Percentiles rank a stretch among this genome's conserved stretches.
Conservation (phyloP, 2,888 invertebrate genomes). For the Digitonthophagus gazella region DNA sequence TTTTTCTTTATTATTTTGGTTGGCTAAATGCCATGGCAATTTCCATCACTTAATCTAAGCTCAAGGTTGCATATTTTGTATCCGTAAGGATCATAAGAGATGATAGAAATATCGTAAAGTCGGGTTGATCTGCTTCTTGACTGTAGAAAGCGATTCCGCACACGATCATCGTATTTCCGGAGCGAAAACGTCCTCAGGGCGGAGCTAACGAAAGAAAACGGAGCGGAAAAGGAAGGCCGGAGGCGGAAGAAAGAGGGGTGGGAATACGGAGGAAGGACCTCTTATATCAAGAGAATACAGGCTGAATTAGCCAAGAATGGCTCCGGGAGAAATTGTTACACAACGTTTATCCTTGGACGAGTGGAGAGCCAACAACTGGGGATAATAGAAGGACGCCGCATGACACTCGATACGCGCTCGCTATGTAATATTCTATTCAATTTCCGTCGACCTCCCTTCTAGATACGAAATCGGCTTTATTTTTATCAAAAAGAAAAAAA, state of each 20-base stretch:
- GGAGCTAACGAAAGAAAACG: not conserved
- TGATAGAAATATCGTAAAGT: not conserved
- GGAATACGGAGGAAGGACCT: not conserved
- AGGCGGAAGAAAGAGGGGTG: not conserved
- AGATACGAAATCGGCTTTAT: not conserved
- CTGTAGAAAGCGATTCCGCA: not conserved
- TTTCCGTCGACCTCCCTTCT: not conserved
- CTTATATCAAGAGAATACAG: not conserved
- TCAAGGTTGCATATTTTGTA: not conserved
- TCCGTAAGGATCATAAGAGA: not conserved
- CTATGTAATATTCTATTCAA: not conserved
- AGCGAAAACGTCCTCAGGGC: not conserved
- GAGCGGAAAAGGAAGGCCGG: not conserved
- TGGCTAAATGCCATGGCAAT: not conserved
- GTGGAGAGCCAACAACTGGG: not conserved
- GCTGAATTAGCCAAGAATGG: not conserved
- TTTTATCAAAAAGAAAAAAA: not conserved
- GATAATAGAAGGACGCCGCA: not conserved
- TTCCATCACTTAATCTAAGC: not conserved
- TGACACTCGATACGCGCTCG: not conserved
- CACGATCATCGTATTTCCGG: not conserved
- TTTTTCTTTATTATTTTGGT: not conserved
- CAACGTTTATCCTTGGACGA: not conserved
- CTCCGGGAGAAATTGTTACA: not conserved
- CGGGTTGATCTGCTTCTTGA: not conserved